A percentile compares a stretch with the other conserved stretches of the same genome.
Evolutionary conservation across 2,888 invertebrate genomes (phyloP).

Genomic region (Phortica magna): DNA sequence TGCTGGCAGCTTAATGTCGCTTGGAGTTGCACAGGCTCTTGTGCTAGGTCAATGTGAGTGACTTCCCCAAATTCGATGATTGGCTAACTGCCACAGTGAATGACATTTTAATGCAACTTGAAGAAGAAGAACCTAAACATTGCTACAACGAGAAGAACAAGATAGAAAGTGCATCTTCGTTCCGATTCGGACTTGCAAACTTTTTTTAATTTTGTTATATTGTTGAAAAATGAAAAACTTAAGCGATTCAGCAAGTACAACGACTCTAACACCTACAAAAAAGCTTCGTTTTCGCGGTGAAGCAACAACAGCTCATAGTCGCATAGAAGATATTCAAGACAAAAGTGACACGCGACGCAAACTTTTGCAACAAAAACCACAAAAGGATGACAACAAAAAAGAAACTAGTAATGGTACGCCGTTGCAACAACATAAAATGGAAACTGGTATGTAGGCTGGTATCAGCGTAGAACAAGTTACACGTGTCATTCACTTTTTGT

Average conservation of each 20-base stretch:
- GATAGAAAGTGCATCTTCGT: not conserved
- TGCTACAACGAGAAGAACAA: not conserved
- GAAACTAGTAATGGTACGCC: not conserved
- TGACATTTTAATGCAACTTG: not conserved
- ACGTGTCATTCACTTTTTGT: not conserved
- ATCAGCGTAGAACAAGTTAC: not conserved
- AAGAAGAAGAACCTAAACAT: not conserved
- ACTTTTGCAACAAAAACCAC: not conserved
- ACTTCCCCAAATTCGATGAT: no score
- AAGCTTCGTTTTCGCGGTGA: conserved; percentile 79
- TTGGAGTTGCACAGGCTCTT: no score
- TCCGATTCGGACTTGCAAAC: not conserved
- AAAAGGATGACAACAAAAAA: not conserved
- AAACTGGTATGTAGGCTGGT: not conserved
- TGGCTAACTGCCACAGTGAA: not conserved
- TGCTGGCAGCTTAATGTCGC: no score
- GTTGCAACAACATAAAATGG: conserved; percentile 29
- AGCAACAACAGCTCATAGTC: not conserved
- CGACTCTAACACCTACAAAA: conserved; percentile 63
- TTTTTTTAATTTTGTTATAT: not conserved
- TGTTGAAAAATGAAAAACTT: conserved; percentile 20
- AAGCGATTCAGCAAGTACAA: conserved; percentile 43
- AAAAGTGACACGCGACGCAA: not conserved
- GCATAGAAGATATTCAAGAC: conserved; percentile 15
- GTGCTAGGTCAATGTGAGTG: no score